Evolutionary conservation across 2,113 vertebrate genomes (phyloP).

Genomic region (Fukomys damarensis): DNA sequence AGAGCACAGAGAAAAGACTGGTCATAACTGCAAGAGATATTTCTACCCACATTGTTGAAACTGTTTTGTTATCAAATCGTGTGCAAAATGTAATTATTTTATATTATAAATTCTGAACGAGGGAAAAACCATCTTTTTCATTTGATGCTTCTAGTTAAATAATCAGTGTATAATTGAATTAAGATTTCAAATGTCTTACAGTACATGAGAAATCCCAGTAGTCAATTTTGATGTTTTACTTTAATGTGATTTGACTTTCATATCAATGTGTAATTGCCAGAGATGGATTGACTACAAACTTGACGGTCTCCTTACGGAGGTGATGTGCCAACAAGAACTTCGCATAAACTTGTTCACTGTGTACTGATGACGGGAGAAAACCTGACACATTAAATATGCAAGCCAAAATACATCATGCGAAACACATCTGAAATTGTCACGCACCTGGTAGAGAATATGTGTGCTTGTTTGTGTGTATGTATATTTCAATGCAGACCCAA

Average conservation of each 20-base stretch:
- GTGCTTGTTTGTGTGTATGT: neutral
- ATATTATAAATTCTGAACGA: neutral
- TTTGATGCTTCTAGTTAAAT: neutral
- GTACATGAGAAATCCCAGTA: neutral
- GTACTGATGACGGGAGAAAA: neutral
- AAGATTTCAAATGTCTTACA: neutral
- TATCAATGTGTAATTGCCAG: neutral
- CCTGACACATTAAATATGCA: neutral
- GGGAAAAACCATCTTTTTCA: neutral
- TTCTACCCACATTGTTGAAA: neutral
- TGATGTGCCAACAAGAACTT: neutral
- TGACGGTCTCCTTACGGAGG: neutral
- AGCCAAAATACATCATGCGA: neutral
- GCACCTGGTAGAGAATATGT: neutral
- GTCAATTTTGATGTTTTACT: neutral
- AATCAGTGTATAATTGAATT: neutral
- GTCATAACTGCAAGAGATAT: neutral
- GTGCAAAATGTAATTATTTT: neutral
- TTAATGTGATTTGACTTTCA: slow-evolving; percentile 19
- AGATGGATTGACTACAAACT: neutral
- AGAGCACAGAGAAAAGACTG: slow-evolving; percentile 15
- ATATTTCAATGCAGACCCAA: neutral
- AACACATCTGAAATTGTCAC: neutral
- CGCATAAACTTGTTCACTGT: neutral
- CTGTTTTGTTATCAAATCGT: neutral